phyloP scores from a whole-genome alignment of 2,797 vertebrate genomes.

The Pogonophryne albipinna region DNA sequence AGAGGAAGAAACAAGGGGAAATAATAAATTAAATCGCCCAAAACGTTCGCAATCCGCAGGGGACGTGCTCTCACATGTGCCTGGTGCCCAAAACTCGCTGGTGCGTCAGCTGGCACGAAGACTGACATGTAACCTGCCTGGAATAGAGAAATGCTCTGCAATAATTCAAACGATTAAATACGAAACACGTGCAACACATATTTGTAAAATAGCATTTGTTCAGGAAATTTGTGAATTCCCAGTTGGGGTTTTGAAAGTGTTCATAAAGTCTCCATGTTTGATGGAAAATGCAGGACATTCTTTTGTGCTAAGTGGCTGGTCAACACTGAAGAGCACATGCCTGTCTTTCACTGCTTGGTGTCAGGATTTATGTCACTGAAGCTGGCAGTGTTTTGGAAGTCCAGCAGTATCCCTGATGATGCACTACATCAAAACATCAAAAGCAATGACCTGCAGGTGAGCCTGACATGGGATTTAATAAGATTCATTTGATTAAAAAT shows the following conservation, averaged over 20 bases:
- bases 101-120: slow-evolving; percentile 18
- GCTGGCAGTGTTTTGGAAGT: slow-evolving; percentile 23
- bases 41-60: slow-evolving; percentile 25
- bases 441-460: slow-evolving; percentile 34
- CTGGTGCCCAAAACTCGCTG: slow-evolving; percentile 5
- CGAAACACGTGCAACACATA: background rate
- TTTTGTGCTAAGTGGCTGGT: slow-evolving; percentile 34
- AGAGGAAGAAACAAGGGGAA: background rate
- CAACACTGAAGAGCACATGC: slow-evolving; percentile 50
- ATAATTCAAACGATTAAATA: background rate
- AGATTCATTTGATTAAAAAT: background rate
- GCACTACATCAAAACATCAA: background rate
- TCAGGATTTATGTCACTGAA: slow-evolving; percentile 45
- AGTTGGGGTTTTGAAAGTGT: slow-evolving; percentile 39
- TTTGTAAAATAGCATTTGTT: background rate
- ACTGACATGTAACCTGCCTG: slow-evolving; percentile 8
- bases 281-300: background rate
- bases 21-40: background rate
- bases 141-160: background rate
- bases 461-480: background rate
- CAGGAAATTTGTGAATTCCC: background rate
- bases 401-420: slow-evolving; percentile 12
- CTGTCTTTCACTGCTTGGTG: slow-evolving; percentile 46
- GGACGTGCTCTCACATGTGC: slow-evolving; percentile 21
- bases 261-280: slow-evolving; percentile 6